Evolutionary conservation across 1,140 invertebrate species (phyloP).

Genomic region (Oreohelix idahoensis): DNA sequence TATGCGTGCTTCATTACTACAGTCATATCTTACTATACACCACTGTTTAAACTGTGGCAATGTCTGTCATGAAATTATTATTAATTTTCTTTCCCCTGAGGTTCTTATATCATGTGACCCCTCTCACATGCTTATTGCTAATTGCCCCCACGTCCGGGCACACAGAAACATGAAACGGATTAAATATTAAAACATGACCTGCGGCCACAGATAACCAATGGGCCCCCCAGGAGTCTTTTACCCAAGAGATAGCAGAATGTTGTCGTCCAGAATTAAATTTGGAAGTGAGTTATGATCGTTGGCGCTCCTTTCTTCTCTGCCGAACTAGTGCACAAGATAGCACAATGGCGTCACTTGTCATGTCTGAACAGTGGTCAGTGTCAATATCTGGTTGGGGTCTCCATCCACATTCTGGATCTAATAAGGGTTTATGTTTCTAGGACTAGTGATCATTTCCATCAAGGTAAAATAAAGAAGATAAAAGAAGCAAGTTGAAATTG

Average conservation of each 20-base stretch:
- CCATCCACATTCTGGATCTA: neutral
- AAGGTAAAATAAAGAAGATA: too few species aligned
- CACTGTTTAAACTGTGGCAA: too few species aligned
- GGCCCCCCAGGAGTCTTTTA: neutral
- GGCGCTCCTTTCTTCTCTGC: neutral
- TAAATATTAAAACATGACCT: constrained; percentile 12
- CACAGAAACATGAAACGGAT: neutral
- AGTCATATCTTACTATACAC: too few species aligned
- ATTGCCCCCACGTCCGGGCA: neutral
- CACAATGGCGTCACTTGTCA: constrained; percentile 13
- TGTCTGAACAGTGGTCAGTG: neutral
- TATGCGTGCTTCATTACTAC: too few species aligned
- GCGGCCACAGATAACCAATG: constrained; percentile 1
- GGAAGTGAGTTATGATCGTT: neutral
- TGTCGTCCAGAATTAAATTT: constrained; percentile 17
- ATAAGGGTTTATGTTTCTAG: neutral
- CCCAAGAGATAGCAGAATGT: neutral
- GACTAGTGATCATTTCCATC: too few species aligned
- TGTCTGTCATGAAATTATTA: too few species aligned
- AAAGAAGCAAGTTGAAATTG: too few species aligned
- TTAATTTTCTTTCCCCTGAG: neutral
- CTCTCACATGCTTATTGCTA: neutral
- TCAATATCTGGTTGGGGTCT: neutral
- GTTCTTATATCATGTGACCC: neutral
- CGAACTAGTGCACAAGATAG: neutral